Conservation (phyloP, 2,888 invertebrate species). For the Lasioglossum villosulum region DNA sequence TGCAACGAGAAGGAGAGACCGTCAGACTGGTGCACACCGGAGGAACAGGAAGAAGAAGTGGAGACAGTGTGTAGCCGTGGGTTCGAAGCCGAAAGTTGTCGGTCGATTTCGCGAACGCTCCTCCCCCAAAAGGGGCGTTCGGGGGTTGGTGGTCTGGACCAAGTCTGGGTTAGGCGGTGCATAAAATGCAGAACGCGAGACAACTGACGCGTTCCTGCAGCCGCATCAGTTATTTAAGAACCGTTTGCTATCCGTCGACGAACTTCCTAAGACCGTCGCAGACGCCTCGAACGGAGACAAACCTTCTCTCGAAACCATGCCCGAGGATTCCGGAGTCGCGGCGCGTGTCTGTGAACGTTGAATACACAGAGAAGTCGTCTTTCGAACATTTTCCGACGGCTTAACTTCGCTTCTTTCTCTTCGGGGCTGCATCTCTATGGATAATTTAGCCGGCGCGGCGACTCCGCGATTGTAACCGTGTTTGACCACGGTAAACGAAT, state of each 20-base stretch:
- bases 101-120: conserved; percentile 25
- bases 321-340: neutral
- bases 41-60: conserved; percentile 15
- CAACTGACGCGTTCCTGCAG: conserved; percentile 59
- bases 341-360: neutral
- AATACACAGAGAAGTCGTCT: neutral
- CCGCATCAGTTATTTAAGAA: conserved; percentile 51
- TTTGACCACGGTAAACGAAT: neutral
- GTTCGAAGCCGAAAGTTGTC: conserved; percentile 46
- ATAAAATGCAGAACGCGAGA: conserved; percentile 63
- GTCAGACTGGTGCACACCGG: neutral
- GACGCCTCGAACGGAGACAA: neutral
- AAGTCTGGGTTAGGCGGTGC: conserved; percentile 20
- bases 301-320: neutral
- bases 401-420: neutral
- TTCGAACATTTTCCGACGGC: neutral
- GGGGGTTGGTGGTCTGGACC: conserved; percentile 5
- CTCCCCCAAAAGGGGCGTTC: neutral
- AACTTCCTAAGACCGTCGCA: neutral
- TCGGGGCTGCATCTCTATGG: neutral
- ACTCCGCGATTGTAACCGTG: neutral
- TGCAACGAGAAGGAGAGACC: conserved; percentile 53
- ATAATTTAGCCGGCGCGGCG: neutral
- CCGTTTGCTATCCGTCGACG: conserved; percentile 13
- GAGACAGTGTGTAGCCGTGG: conserved; percentile 15